Percentiles rank a stretch among this genome's conserved stretches.
These are phyloP conservation scores for Maniola hyperantus DNA, from an alignment of 2,888 invertebrate genomes.

Conservation along the genomic window DNA sequence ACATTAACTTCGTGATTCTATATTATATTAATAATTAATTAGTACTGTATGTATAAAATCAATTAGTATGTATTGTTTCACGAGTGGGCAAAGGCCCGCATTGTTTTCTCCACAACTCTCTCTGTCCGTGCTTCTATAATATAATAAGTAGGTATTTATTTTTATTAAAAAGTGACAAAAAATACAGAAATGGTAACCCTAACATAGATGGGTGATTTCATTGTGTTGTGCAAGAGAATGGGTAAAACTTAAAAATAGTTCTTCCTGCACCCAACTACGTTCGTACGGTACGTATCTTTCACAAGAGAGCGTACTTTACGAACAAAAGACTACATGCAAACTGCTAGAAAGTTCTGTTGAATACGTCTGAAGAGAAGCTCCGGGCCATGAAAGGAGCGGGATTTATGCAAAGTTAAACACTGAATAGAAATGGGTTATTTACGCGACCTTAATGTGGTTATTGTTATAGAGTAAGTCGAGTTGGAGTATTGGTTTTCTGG, in stretches of 20 bases:
- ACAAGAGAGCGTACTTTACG: slow-evolving; percentile 50
- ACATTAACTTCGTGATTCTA: no score
- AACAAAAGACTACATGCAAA: slow-evolving; percentile 64
- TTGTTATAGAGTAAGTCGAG: background rate
- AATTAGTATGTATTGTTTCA: no score
- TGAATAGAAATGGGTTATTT: slow-evolving; percentile 19
- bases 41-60: no score
- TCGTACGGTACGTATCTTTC: slow-evolving; percentile 48
- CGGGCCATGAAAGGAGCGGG: slow-evolving; percentile 49
- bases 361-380: slow-evolving; percentile 46
- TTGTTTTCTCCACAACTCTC: no score
- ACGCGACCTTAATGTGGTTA: slow-evolving; percentile 23
- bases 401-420: slow-evolving; percentile 32
- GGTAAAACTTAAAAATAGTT: slow-evolving; percentile 41
- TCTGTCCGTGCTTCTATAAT: no score
- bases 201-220: slow-evolving; percentile 35
- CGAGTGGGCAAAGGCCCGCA: no score
- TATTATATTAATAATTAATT: no score
- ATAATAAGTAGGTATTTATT: no score
- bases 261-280: slow-evolving; percentile 48
- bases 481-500: background rate
- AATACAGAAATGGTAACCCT: slow-evolving; percentile 5
- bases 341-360: slow-evolving; percentile 47
- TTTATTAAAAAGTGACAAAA: background rate
- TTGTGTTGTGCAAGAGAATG: slow-evolving; percentile 31